Evolutionary conservation across 2,113 vertebrate genomes (phyloP).

Genomic region (Echinops telfairi): DNA sequence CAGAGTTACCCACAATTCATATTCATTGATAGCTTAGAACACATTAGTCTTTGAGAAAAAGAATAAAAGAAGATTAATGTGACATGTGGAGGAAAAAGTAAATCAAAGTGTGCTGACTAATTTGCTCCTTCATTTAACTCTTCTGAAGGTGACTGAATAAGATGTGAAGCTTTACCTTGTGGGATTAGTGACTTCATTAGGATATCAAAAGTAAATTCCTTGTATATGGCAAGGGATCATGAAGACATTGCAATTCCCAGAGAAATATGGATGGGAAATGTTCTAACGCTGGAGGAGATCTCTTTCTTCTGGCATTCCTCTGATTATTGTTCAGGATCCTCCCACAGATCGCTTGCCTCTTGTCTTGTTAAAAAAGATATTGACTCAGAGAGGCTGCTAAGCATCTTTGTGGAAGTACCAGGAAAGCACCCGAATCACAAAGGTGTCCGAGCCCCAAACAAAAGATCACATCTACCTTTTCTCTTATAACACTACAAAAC

Average conservation of each 20-base stretch:
- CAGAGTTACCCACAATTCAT: not conserved
- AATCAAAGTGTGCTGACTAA: not conserved
- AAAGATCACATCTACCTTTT: conserved; percentile 13
- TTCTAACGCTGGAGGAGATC: conserved; percentile 43
- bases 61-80: not conserved
- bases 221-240: conserved; percentile 33
- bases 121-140: conserved; percentile 14
- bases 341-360: conserved; percentile 49
- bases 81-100: conserved; percentile 14
- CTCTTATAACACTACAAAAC: conserved; percentile 3
- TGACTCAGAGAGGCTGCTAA: conserved; percentile 53
- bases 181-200: conserved; percentile 55
- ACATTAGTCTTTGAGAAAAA: conserved; percentile 58
- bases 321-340: conserved; percentile 67
- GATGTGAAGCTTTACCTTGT: conserved; percentile 14
- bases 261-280: not conserved
- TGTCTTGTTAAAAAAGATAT: conserved; percentile 64
- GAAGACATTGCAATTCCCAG: not conserved
- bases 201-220: conserved; percentile 53
- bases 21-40: conserved; percentile 72
- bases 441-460: not conserved
- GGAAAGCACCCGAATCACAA: conserved; percentile 50
- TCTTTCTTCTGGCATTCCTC: conserved; percentile 65
- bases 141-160: not conserved
- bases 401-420: conserved; percentile 64